A percentile compares a stretch with the other conserved stretches of the same genome.
phyloP scores from a whole-genome alignment of 2,888 invertebrate genomes.

The Dysmachus trigonus region DNA sequence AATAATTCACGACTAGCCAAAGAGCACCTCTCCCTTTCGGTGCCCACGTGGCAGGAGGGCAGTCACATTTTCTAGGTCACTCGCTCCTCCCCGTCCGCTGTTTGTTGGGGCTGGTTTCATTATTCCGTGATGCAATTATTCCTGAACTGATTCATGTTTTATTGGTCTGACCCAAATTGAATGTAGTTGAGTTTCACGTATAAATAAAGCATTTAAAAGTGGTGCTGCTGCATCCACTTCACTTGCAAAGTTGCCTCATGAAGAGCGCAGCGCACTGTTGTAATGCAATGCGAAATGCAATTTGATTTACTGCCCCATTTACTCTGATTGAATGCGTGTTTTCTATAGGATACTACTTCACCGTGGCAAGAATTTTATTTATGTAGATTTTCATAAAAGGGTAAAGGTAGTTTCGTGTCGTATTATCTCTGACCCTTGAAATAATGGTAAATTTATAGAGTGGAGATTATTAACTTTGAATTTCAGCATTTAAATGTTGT shows the following conservation, averaged over 20 bases:
- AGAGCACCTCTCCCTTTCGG: not conserved
- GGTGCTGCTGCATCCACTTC: no score
- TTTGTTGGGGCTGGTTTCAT: not conserved
- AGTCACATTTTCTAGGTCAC: not conserved
- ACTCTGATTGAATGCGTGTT: not conserved
- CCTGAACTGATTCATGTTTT: not conserved
- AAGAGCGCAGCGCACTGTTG: not conserved
- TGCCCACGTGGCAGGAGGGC: not conserved
- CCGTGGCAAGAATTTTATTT: not conserved
- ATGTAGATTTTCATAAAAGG: not conserved
- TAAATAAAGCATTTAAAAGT: not conserved
- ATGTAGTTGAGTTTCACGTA: not conserved
- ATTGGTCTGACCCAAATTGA: not conserved
- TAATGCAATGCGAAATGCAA: not conserved
- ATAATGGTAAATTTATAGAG: no score
- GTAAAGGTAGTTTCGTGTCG: not conserved
- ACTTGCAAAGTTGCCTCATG: not conserved
- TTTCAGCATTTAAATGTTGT: no score
- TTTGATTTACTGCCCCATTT: not conserved
- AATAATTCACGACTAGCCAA: not conserved
- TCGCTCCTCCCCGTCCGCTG: not conserved
- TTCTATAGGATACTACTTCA: not conserved
- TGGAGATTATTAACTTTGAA: no score
- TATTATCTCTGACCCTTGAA: no score
- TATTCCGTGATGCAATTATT: not conserved